Evolutionary conservation across 2,888 invertebrate species (phyloP), one percentile per base, ranked within the genome.

Genomic region (Belgica antarctica): DNA sequence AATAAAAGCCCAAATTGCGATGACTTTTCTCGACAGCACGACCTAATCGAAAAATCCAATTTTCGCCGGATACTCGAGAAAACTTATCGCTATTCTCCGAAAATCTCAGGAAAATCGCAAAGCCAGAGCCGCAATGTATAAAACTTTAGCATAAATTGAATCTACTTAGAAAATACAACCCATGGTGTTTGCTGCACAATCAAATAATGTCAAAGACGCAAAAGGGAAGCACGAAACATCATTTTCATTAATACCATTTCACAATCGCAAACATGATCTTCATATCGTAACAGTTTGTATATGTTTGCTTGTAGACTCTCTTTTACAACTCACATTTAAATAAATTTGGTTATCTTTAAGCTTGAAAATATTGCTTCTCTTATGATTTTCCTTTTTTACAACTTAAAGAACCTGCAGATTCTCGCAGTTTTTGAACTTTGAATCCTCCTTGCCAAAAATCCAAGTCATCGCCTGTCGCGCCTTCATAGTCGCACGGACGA

Each of bases 381-480:
- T 31, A n/a, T 15, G 10, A 22, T 52, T 52, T 12, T 22, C 3
- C 17, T 52, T 27, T 27, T 25, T 52, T 15, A n/a, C 2, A 10
- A 12, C 82, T 87, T 89, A 92, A 80, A 92, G 87, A 78, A 91
- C 90, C 78, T 92, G 88, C 65, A 94, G 83, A 77, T 94, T 93
- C 81, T 93, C 93, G 83, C 93, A 93, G 81, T 93, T 91, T 81
- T 92, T 92, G 81, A 93, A 92, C 79, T 93, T 93, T 19, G 92
- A 88, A 79, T 93, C 93, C 78, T 94, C 93, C 76, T 92, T 93
- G 61, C 93, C 92, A 77, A 93, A 89, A 63, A 94, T 87, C 92
- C 92, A 93, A 19, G 93, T 93, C 73, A 94, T 85, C 90, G 93
- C 92, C 80, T 93, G 92, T 63, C 93, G 82, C 0, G 93, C 93